phyloP scores from a whole-genome alignment of 2,113 vertebrate species.

The Pavo muticus region DNA sequence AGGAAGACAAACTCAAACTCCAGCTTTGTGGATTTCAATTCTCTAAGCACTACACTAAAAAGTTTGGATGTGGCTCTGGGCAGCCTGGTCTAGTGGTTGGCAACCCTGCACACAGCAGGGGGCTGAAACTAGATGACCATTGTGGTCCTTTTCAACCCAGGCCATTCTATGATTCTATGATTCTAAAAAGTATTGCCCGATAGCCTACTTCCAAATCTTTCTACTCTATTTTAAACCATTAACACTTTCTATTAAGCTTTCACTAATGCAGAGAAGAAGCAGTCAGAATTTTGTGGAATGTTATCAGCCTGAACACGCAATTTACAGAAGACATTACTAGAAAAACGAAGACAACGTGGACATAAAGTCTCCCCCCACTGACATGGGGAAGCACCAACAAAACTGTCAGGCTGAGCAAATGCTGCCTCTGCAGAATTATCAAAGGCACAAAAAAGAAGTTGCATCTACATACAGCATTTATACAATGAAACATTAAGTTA shows the following conservation, averaged over 20 bases:
- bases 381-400: neutral
- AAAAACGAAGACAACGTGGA: no score
- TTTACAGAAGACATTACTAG: neutral
- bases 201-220: neutral
- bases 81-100: no score
- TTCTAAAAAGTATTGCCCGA: neutral
- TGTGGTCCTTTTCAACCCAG: no score
- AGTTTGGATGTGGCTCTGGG: no score
- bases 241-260: neutral
- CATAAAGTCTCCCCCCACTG: neutral
- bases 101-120: no score
- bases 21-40: neutral
- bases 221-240: neutral
- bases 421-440: neutral
- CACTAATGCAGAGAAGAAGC: neutral
- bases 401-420: neutral
- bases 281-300: neutral
- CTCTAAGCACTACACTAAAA: rapidly evolving
- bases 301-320: neutral
- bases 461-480: neutral
- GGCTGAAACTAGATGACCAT: no score
- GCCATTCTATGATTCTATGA: no score
- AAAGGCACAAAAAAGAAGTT: neutral
- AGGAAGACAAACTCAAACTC: neutral
- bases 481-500: neutral